A percentile compares a stretch with the other conserved stretches of the same genome.
phyloP scores from a whole-genome alignment of 2,888 invertebrate species.

The Cheiracanthium punctorium region DNA sequence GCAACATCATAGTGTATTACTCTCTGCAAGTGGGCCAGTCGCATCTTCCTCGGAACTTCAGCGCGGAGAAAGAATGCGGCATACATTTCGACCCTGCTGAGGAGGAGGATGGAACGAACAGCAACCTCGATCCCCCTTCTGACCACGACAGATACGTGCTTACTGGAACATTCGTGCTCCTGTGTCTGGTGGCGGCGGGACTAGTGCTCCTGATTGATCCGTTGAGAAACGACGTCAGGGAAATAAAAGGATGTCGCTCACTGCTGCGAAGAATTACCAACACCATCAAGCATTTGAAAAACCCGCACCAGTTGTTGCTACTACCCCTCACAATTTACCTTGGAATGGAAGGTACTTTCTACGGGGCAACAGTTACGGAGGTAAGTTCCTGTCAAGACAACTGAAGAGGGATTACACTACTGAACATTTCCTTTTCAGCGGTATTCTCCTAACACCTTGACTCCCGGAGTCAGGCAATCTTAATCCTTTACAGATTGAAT shows the following conservation, averaged over 20 bases:
- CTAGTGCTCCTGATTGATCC: slow-evolving; percentile 93
- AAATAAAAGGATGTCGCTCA: not conserved
- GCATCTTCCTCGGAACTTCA: not conserved
- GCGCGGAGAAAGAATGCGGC: slow-evolving; percentile 4
- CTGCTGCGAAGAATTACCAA: slow-evolving; percentile 82
- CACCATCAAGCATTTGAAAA: slow-evolving; percentile 88
- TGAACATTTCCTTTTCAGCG: too few relatives aligned
- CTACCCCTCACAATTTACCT: slow-evolving; percentile 97
- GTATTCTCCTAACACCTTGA: too few relatives aligned
- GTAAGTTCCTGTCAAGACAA: too few relatives aligned
- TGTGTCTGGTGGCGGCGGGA: slow-evolving; percentile 88
- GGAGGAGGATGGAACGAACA: slow-evolving; percentile 65
- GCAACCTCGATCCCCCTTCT: slow-evolving; percentile 86
- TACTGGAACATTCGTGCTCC: slow-evolving; percentile 90
- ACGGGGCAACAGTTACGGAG: slow-evolving; percentile 83
- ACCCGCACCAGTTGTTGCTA: slow-evolving; percentile 92
- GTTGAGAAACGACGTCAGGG: slow-evolving; percentile 78
- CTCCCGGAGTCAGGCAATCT: too few relatives aligned
- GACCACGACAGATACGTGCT: slow-evolving; percentile 91
- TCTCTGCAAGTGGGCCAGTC: slow-evolving; percentile 72
- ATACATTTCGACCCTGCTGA: slow-evolving; percentile 8
- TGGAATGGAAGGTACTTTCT: slow-evolving; percentile 97
- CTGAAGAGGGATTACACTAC: too few relatives aligned
- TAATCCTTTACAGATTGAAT: too few relatives aligned
- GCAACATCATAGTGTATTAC: slow-evolving; percentile 91